These are phyloP conservation scores for Lathamus discolor DNA, from an alignment of 2,113 vertebrate species.

Conservation along the genomic window DNA sequence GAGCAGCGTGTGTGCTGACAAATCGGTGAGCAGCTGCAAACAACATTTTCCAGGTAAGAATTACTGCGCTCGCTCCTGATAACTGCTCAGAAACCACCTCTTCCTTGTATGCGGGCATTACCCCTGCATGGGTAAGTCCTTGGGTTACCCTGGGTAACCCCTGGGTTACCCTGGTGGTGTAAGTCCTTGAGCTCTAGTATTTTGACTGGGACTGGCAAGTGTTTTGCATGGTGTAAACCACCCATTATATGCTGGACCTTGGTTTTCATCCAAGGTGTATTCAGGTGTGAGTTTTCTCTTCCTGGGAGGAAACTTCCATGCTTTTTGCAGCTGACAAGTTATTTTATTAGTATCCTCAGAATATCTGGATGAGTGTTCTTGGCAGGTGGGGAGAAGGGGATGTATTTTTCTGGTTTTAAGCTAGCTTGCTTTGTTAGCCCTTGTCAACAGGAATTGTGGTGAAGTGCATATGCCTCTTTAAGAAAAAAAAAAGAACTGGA, in stretches of 20 bases:
- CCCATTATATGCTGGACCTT: neutral
- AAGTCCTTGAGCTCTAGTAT: neutral
- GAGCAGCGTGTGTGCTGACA: conserved; percentile 59
- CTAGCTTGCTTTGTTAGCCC: neutral
- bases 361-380: neutral
- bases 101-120: neutral
- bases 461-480: neutral
- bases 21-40: conserved; percentile 69
- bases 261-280: neutral
- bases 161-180: too few species aligned
- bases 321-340: neutral
- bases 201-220: neutral
- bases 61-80: conserved; percentile 66
- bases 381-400: neutral
- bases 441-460: neutral
- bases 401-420: neutral
- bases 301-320: neutral
- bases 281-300: neutral
- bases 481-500: neutral
- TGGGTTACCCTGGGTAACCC: too few species aligned
- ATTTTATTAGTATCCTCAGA: conserved; percentile 23
- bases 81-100: conserved; percentile 72
- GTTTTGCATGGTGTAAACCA: neutral
- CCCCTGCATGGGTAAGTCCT: neutral
- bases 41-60: conserved; percentile 72